These are phyloP conservation scores for Scaptomyza tumidula DNA, from an alignment of 2,888 invertebrate genomes.

Conservation along the genomic window DNA sequence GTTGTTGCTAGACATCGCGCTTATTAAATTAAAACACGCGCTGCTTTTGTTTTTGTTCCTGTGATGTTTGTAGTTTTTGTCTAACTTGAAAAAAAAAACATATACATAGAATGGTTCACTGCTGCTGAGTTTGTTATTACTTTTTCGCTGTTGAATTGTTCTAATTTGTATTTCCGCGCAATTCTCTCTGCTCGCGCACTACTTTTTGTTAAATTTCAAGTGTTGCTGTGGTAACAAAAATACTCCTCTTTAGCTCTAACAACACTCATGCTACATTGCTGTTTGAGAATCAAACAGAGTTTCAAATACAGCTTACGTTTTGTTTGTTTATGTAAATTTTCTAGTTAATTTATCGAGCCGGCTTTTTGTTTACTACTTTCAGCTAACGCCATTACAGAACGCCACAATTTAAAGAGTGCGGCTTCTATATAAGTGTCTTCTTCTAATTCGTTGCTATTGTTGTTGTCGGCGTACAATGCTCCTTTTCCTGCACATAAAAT, in stretches of 20 bases:
- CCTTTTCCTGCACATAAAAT: conserved; percentile 59
- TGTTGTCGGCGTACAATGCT: conserved; percentile 43
- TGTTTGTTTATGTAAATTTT: conserved; percentile 12
- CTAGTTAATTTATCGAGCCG: conserved; percentile 41
- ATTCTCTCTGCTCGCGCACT: conserved; percentile 28
- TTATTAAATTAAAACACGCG: conserved; percentile 74
- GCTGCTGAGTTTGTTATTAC: conserved; percentile 30
- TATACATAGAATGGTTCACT: conserved; percentile 29
- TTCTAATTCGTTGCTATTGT: conserved; percentile 27
- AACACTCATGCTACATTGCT: conserved; percentile 18
- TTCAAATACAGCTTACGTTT: conserved; percentile 1
- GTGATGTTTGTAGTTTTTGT: conserved; percentile 38
- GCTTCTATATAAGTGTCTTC: conserved; percentile 18
- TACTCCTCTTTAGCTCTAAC: conserved; percentile 16
- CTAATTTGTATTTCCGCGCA: conserved; percentile 72
- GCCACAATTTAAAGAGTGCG: conserved; percentile 6
- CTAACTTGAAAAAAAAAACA: conserved; percentile 47
- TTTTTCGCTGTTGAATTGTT: conserved; percentile 47
- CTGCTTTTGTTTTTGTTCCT: conserved; percentile 57
- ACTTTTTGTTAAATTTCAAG: conserved; percentile 31
- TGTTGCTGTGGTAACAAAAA: conserved; percentile 55
- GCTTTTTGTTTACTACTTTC: conserved; percentile 54
- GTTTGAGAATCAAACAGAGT: conserved; percentile 1
- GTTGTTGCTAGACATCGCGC: conserved; percentile 64
- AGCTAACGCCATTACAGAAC: not conserved